Evolutionary conservation across 1,140 invertebrate genomes (phyloP), one percentile per base, ranked within the genome.

Genomic region (Scaptomyza graminum): DNA sequence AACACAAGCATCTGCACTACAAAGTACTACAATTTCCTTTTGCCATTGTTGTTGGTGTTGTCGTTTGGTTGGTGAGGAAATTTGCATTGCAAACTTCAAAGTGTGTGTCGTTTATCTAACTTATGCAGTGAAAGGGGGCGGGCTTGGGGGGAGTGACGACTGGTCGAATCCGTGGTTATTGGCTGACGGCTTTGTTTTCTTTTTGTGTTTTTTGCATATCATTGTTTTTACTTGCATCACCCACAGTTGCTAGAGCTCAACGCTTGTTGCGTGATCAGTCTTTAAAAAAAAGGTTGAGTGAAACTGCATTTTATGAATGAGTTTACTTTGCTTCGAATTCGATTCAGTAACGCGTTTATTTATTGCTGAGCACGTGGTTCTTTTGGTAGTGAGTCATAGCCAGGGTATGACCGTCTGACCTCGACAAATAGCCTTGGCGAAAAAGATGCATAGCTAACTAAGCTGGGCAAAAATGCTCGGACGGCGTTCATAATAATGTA

Each of bases 71-170:
- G n/a, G n/a, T 31, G 7, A 31, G 28, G 28, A 54, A 80, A 79
- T 85, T 85, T 85, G 81, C 66, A 81, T 85, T 81, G 63, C 57
- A 75, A 76, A 79, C 76, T 74, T 69, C 51, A 66, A 74, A 68
- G 64, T 54, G 52, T 22, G 65, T 16, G 28, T 39, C 5, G 28
- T 39, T 2, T 25, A 11, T 62, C 34, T 41, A 12, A 25, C 54
- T 28, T 55, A 22, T 22, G 50, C 50, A 12, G n/a, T 41, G 37
- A 41, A 22, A 3, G 12, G 46, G 11, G 43, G 44, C 37, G n/a
- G 28, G 8, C 1, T 2, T 8, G 31, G 8, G 31, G 8, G 31
- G 8, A 31, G 28, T 31, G 28, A 5, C 46, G 44, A 39, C 22
- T 39, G 49, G 47, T 54, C 18, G 49, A 34, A 59, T 56, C 18